Base-by-base conservation (phyloP, 2,888 invertebrate species). In the Uropetala carovei region DNA sequence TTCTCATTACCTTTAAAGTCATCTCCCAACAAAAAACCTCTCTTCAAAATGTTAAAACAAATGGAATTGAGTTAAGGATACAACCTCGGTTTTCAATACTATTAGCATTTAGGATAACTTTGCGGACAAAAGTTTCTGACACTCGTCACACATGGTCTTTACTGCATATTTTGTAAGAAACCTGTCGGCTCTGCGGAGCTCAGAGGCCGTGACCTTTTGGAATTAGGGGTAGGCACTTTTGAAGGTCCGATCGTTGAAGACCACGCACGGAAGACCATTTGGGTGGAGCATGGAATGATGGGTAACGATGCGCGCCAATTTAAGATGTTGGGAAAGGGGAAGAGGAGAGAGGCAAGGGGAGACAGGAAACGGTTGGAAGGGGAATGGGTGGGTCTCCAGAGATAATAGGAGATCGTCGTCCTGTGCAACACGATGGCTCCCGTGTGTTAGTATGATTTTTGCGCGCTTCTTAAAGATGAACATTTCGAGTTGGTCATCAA, bases 251-350 rank as follows among this genome's bases (percentile, higher is more conserved):
- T 75, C 75, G 22, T 13, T 22, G 75, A 27, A 75, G 75, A 75
- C 75, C 75, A 75, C 75, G 75, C 27, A 75, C 22, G 75, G 75
- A 27, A 27, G 75, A 75, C 75, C 75, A 75, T 75, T 75, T 27
- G 75, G 75, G 75, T 75, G 75, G 75, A 75, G 75, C 75, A 27
- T 27, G 75, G 75, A 75, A 75, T 75, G 75, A 75, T 27, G 75
- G 75, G 75, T 75, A 75, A 75, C 75, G 75, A 75, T 75, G 75
- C 75, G 75, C 75, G 75, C 75, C 75, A 75, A 75, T 75, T 75
- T 75, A 75, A 75, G 75, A 75, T 27, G 75, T 13, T n/a, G 18
- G 68, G 22, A 22, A 18, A 22, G n/a, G 16, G 64, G 64, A n/a
- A n/a, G 16, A 22, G 68, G 68, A 64, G 16, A n/a, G 64, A n/a